Conservation (phyloP, 2,113 vertebrate species). For the Cynocephalus volans region DNA sequence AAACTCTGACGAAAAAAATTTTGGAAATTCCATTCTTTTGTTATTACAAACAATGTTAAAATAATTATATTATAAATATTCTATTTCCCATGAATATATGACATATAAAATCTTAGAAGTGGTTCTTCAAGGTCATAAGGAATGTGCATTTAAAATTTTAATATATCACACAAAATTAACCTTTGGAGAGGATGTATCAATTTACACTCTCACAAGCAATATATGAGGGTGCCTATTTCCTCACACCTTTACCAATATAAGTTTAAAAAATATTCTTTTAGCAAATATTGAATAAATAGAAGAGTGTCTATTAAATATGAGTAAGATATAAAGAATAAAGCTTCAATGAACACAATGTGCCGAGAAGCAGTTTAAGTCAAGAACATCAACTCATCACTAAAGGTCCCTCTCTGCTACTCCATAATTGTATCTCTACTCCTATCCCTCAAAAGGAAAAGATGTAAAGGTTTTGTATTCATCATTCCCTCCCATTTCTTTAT, state of each 20-base stretch:
- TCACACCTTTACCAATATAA: background rate
- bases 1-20: background rate
- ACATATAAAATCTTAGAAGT: background rate
- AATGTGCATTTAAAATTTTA: background rate
- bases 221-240: background rate
- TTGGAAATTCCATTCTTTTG: constrained; percentile 1
- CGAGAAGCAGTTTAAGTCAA: background rate
- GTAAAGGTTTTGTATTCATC: background rate
- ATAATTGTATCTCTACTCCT: background rate
- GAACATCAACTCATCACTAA: background rate
- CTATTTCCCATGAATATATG: background rate
- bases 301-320: background rate
- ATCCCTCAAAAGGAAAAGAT: background rate
- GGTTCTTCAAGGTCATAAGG: background rate
- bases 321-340: constrained; percentile 20
- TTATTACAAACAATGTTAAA: background rate
- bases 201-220: constrained; percentile 17
- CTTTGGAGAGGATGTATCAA: background rate
- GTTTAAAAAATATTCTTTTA: background rate
- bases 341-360: background rate
- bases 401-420: background rate
- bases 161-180: background rate
- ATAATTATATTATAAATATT: background rate
- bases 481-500: background rate
- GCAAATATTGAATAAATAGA: background rate